Percentiles rank a stretch among this genome's conserved stretches.
These are phyloP conservation scores for Ascidia mentula DNA, from an alignment of 23 tunicate genomes.

Conservation along the genomic window DNA sequence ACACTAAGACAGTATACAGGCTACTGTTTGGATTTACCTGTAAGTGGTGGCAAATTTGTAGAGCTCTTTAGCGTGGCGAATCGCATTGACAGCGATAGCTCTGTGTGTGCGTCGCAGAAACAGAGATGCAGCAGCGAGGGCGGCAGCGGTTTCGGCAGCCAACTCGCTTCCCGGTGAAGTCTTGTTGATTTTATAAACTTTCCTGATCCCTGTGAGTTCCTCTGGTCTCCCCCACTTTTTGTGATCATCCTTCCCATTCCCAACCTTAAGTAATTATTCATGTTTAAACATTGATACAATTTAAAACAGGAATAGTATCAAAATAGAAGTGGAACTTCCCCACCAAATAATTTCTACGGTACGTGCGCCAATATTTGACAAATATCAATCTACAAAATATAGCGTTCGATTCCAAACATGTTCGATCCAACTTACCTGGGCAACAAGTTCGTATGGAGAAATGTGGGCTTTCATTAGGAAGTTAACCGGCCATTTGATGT, in stretches of 20 bases:
- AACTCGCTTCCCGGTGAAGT: slow-evolving; percentile 90
- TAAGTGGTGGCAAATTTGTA: slow-evolving; percentile 78
- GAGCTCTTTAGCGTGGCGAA: slow-evolving; percentile 77
- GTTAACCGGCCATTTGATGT: slow-evolving; percentile 71
- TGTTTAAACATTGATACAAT: too few relatives aligned
- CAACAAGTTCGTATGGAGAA: slow-evolving; percentile 63
- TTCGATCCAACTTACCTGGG: slow-evolving; percentile 38
- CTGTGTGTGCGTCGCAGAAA: slow-evolving; percentile 43
- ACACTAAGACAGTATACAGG: too few relatives aligned
- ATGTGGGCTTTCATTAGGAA: slow-evolving; percentile 84
- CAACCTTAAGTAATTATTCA: slow-evolving; percentile 88
- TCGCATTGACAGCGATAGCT: slow-evolving; percentile 34
- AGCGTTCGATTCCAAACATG: too few relatives aligned
- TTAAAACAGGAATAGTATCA: too few relatives aligned
- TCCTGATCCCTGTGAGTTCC: slow-evolving; percentile 69
- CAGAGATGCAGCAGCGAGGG: slow-evolving; percentile 91
- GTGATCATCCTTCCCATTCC: slow-evolving; percentile 73
- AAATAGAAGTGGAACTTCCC: too few relatives aligned
- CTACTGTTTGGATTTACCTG: too few relatives aligned
- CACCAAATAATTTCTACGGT: too few relatives aligned
- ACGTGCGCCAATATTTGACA: too few relatives aligned
- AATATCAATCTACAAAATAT: too few relatives aligned
- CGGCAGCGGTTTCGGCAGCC: slow-evolving; percentile 96
- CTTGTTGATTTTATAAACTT: slow-evolving; percentile 69
- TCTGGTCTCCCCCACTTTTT: slow-evolving; percentile 86